Conservation (phyloP, 2,113 vertebrate species). For the Nyctibius bracteatus region DNA sequence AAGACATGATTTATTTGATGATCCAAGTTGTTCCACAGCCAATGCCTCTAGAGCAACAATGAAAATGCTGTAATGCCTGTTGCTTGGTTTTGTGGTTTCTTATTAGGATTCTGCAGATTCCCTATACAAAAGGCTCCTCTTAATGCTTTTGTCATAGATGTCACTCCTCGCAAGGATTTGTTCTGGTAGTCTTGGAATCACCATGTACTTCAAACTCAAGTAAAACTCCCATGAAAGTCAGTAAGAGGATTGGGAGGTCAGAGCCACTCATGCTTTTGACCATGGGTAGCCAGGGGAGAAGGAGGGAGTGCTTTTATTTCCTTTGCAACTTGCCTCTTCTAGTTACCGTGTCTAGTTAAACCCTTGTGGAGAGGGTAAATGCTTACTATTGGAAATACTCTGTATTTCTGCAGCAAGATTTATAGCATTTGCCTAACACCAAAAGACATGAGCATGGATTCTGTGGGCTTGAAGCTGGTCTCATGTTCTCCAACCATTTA, state of each 20-base stretch:
- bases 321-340: background rate
- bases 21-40: background rate
- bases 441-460: background rate
- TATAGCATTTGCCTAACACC: background rate
- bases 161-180: background rate
- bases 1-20: background rate
- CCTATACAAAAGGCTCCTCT: background rate
- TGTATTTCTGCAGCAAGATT: background rate
- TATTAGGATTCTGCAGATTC: background rate
- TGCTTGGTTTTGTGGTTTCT: background rate
- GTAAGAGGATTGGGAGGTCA: background rate
- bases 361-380: background rate
- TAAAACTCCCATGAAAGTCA: background rate
- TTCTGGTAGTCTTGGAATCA: background rate
- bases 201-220: background rate
- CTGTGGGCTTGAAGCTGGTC: background rate
- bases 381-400: background rate
- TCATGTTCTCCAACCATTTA: rapidly evolving
- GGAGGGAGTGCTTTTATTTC: background rate
- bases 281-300: background rate
- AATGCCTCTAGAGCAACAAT: background rate
- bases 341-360: background rate
- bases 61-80: background rate
- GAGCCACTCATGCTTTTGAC: background rate
- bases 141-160: background rate